These are phyloP conservation scores for Zapus hudsonius DNA, from an alignment of 2,113 vertebrate genomes.

Conservation along the genomic window DNA sequence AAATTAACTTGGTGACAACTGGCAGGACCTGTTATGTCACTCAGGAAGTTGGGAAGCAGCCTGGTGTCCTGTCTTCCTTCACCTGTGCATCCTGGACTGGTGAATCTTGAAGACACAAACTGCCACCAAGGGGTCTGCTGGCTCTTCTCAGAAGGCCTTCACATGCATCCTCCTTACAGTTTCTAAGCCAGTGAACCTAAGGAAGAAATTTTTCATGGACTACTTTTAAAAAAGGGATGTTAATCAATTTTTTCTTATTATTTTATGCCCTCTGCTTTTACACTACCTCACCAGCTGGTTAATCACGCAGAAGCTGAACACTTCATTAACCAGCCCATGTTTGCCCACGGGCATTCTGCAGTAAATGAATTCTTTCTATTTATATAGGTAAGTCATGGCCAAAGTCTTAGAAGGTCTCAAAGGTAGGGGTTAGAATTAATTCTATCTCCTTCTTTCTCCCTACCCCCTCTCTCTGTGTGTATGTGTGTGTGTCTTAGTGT, in stretches of 20 bases:
- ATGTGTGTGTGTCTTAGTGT: constrained; percentile 54
- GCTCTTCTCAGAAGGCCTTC: constrained; percentile 76
- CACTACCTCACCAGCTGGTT: constrained; percentile 95
- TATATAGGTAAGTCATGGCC: constrained; percentile 92
- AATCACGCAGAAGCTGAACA: constrained; percentile 95
- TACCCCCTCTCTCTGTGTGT: not conserved
- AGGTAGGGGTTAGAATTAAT: constrained; percentile 89
- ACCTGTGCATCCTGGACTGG: constrained; percentile 67
- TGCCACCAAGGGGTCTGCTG: constrained; percentile 56
- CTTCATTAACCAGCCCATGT: constrained; percentile 96
- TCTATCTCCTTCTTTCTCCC: constrained; percentile 21
- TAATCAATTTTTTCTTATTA: constrained; percentile 95
- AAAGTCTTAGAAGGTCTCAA: constrained; percentile 88
- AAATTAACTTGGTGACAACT: constrained; percentile 79
- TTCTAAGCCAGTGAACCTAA: constrained; percentile 77
- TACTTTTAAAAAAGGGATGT: constrained; percentile 91
- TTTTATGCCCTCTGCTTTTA: constrained; percentile 95
- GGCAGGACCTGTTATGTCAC: constrained; percentile 78
- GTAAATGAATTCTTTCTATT: constrained; percentile 92
- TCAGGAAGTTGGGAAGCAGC: constrained; percentile 50
- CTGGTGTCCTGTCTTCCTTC: constrained; percentile 71
- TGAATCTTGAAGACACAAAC: constrained; percentile 72
- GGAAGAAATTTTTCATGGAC: constrained; percentile 80
- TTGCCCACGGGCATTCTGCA: constrained; percentile 93
- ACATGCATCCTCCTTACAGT: constrained; percentile 64